Evolutionary conservation across 2,888 invertebrate species (phyloP), one percentile per base, ranked within the genome.

Genomic region (Dastarcus helophoroides): DNA sequence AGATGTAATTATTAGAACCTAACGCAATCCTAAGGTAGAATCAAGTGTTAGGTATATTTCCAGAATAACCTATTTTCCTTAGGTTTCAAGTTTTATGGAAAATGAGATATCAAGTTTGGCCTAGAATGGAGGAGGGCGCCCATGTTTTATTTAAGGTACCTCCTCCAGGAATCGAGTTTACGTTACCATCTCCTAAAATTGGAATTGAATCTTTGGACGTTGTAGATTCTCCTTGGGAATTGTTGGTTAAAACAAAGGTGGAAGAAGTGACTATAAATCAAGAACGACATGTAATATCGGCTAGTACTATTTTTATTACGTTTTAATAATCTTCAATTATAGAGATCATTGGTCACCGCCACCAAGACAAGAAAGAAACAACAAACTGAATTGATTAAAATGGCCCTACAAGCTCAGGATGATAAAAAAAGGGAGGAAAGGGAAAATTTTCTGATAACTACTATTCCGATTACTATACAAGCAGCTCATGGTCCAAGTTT

Each of bases 181-280:
- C 98, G 0, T 65, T 98, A 28, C 98, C 98, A 0, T 98, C 97
- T 0, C 98, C 98, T 0, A 94, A 97, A 58, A 95, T 99, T 42
- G 98, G 98, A 3, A 85, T 94, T 22, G 94, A 91, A 61, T 85
- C 86, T 15, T 63, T 89, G 36, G 88, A 90, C 0, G 91, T 94
- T 1, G 89, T 95, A 1, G 98, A 99, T 66, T 95, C 98, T 7
- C 97, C 98, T 0, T 99, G 98, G 98, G 88, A 89, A 70, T 90
- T 97, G 2, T 85, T 91, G 54, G 89, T 91, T 33, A 95, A 95
- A 63, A 93, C 93, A 11, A 97, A 97, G 64, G 94, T 98, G 34
- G 94, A 98, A 72, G 97, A 98, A 66, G 91, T 98, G 50, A 93
- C 95, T 0, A 75, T 98, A 31, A 95, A 94, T 62, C 95, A 98